Evolutionary conservation across 2,797 vertebrate species (phyloP), one percentile per base, ranked within the genome.

Genomic region (Ambastaia sidthimunki): DNA sequence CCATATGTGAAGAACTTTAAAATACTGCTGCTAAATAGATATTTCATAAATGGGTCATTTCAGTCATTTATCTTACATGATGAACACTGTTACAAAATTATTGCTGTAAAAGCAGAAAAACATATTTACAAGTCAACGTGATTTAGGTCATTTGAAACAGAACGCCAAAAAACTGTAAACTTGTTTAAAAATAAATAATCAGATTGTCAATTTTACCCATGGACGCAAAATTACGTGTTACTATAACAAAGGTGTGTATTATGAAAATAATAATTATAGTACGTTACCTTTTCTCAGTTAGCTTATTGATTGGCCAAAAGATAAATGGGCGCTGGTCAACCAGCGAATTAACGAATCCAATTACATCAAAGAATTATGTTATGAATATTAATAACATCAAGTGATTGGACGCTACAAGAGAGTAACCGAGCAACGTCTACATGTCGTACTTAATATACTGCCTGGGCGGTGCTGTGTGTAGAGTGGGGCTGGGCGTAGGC

Each of bases 401-500:
- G 31, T 34, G 16, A n/a, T n/a, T 63, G 60, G 57, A 37, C 16
- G 18, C 3, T 37, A 34, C 16, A 11, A 18, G 7, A n/a, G 19
- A 6, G 25, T 28, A 16, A 28, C 25, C 4, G 21, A 28, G 1
- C 0, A 13, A 67, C 62, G 37, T 62, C 41, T 47, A 23, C 3
- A 2, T 1, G 11, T 4, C 13, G 7, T 55, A 19, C 50, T 44
- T 76, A 68, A 68, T 57, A 77, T 68, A 48, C 65, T 73, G 81
- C 80, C 86, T 87, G 92, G 92, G 93, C 90, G 92, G 91, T 54
- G 83, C 89, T 84, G 16, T 15, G 74, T 67, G 87, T 87, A 66
- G 86, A 86, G 84, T 84, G 77, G 89, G 87, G 88, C 91, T 93
- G 93, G 93, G 93, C 93, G 93, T 93, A 93, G 93, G 91, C 92